Percentiles rank a stretch among this genome's conserved stretches.
Conservation (phyloP, 1,140 invertebrate species). For the Bombus ignitus region DNA sequence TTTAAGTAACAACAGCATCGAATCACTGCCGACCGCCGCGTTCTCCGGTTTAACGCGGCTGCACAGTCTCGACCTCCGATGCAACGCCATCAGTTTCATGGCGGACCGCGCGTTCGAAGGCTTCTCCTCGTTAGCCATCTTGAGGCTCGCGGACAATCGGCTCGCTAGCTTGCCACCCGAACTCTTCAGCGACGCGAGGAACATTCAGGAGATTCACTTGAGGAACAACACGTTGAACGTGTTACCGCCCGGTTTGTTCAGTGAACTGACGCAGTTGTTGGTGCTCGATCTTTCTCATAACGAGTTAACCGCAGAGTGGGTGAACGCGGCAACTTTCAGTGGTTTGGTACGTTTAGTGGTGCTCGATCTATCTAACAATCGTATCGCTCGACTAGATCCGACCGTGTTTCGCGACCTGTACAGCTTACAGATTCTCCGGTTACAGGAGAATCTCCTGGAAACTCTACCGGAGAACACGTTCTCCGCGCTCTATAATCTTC, state of each 20-base stretch:
- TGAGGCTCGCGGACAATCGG: conserved; percentile 92
- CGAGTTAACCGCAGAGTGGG: conserved; percentile 93
- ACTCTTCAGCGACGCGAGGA: conserved; percentile 90
- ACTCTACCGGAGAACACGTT: conserved; percentile 92
- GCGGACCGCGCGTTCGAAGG: conserved; percentile 92
- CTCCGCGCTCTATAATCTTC: conserved; percentile 90
- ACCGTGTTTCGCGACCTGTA: conserved; percentile 91
- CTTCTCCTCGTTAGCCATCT: conserved; percentile 88
- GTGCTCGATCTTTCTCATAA: conserved; percentile 94
- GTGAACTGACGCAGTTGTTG: conserved; percentile 90
- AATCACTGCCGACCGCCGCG: conserved; percentile 89
- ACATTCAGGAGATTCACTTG: conserved; percentile 91
- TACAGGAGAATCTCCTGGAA: conserved; percentile 93
- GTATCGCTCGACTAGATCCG: conserved; percentile 90
- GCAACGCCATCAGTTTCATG: conserved; percentile 89
- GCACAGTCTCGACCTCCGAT: conserved; percentile 85
- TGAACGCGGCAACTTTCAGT: conserved; percentile 92
- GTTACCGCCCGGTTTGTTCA: conserved; percentile 92
- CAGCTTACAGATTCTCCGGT: conserved; percentile 90
- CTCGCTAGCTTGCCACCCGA: conserved; percentile 91
- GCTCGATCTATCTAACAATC: conserved; percentile 92
- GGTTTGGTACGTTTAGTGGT: conserved; percentile 91
- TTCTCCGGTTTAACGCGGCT: conserved; percentile 88
- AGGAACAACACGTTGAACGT: conserved; percentile 94
- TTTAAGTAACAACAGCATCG: conserved; percentile 92